A percentile compares a stretch with the other conserved stretches of the same genome.
These are phyloP conservation scores for Gymnoscopelus braueri DNA, from an alignment of 2,797 vertebrate species.

Conservation along the genomic window DNA sequence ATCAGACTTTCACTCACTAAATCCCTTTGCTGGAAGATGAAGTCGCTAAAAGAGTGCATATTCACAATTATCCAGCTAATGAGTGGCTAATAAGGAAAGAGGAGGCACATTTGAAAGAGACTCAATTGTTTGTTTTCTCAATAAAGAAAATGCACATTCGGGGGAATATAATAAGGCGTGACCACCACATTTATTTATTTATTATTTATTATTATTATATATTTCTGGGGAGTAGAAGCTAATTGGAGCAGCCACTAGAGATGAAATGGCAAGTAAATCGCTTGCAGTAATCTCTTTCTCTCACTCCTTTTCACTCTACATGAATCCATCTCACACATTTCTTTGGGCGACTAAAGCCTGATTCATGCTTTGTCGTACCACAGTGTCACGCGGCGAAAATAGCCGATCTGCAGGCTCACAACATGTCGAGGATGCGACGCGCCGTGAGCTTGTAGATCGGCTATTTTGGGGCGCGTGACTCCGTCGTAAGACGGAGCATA, in stretches of 20 bases:
- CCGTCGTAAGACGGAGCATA: not conserved
- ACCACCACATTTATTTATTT: slow-evolving; percentile 5
- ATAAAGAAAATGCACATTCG: slow-evolving; percentile 10
- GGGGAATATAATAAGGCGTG: slow-evolving; percentile 39
- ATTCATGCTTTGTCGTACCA: no score
- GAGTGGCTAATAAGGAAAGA: slow-evolving; percentile 48
- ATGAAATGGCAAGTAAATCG: slow-evolving; percentile 50
- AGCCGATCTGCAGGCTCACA: no score
- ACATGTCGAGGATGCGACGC: no score
- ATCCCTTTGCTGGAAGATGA: slow-evolving; percentile 60
- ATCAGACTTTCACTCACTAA: slow-evolving; percentile 57
- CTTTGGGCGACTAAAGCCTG: not conserved
- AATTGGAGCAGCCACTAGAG: slow-evolving; percentile 29
- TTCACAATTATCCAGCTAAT: slow-evolving; percentile 53
- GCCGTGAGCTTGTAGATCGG: not conserved
- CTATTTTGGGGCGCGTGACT: slow-evolving; percentile 38
- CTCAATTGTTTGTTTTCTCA: slow-evolving; percentile 39
- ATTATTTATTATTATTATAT: no score
- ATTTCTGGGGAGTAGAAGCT: slow-evolving; percentile 7
- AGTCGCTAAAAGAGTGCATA: slow-evolving; percentile 39
- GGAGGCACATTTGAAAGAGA: slow-evolving; percentile 45
- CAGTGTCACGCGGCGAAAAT: no score
- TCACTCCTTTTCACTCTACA: slow-evolving; percentile 20
- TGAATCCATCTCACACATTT: slow-evolving; percentile 42
- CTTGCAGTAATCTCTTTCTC: slow-evolving; percentile 48